Evolutionary conservation across 2,888 invertebrate species (phyloP), one percentile per base, ranked within the genome.

Genomic region (Cataglyphis livida): DNA sequence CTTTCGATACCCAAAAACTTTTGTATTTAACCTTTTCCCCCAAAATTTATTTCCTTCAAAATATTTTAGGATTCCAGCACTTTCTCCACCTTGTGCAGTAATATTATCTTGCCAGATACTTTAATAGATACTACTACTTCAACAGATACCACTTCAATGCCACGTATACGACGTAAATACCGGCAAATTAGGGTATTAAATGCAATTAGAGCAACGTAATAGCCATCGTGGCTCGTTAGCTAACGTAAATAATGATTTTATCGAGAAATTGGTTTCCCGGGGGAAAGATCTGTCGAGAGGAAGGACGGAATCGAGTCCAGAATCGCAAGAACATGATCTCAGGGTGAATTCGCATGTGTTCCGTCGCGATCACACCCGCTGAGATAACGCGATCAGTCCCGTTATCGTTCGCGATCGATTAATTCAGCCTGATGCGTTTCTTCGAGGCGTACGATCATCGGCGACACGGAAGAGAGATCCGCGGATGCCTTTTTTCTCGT

Each of bases 401-500:
- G 89, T 90, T 90, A 89, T 90, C 88, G 82, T 86, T 87, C 54
- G 86, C 84, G 83, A 89, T 88, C 88, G 88, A 88, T 87, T 87
- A 87, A 89, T 81, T 88, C 73, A 25, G 74, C 81, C 66, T 61
- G 85, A 84, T 84, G 83, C 68, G 68, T 57, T 79, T 81, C 79
- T 84, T 78, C 59, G 75, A 28, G n/a, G 64, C 85, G 82, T 76
- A 71, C 68, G 75, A 71, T 85, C 82, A 79, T 70, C 78, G 28
- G 25, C 38, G 76, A 83, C 78, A 66, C 84, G 68, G 71, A 87
- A 85, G 79, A 73, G 76, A 82, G 76, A 79, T 68, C 79, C 76
- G 79, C 71, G 48, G 18, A 48, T 18, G 12, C 62, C 61, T 62
- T 25, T 32, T 74, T 62, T 75, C 21, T 38, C 18, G 10, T 64